Evolutionary conservation across 1,140 invertebrate species (phyloP).

Genomic region (Drosophila ercepeae): DNA sequence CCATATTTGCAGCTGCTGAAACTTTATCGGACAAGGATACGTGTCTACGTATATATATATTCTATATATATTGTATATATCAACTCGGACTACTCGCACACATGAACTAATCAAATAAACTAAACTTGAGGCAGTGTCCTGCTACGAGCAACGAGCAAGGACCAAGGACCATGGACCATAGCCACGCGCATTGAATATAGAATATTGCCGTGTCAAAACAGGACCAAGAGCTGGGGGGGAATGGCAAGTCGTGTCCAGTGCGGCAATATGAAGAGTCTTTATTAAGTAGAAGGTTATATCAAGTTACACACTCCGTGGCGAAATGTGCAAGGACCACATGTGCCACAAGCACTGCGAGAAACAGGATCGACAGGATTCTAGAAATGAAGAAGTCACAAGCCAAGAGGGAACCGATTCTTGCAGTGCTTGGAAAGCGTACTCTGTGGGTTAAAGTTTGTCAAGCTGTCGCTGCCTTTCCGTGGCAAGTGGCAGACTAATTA

Average conservation of each 20-base stretch:
- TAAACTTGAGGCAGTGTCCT: constrained; percentile 28
- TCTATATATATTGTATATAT: background rate
- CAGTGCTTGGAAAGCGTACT: background rate
- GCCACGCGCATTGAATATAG: constrained; percentile 48
- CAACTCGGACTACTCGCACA: no score
- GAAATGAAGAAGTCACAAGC: no score
- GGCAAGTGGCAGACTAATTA: constrained; percentile 75
- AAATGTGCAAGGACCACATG: constrained; percentile 28
- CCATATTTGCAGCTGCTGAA: constrained; percentile 75
- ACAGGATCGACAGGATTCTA: no score
- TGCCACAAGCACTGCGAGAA: constrained; percentile 5
- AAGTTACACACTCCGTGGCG: constrained; percentile 65
- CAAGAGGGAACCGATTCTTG: background rate
- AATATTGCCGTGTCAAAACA: constrained; percentile 21
- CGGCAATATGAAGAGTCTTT: constrained; percentile 63
- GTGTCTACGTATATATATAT: constrained; percentile 3
- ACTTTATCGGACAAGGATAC: constrained; percentile 45
- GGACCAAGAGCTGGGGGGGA: constrained; percentile 26
- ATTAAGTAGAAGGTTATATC: constrained; percentile 72
- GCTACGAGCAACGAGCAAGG: background rate
- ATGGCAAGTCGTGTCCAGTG: constrained; percentile 27
- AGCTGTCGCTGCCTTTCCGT: constrained; percentile 53
- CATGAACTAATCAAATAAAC: constrained; percentile 74
- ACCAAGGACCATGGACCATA: background rate
- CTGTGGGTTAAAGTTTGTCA: constrained; percentile 48